Percentiles rank a stretch among this genome's conserved stretches.
Conservation (phyloP, 2,113 vertebrate species). For the Etheostoma cragini region DNA sequence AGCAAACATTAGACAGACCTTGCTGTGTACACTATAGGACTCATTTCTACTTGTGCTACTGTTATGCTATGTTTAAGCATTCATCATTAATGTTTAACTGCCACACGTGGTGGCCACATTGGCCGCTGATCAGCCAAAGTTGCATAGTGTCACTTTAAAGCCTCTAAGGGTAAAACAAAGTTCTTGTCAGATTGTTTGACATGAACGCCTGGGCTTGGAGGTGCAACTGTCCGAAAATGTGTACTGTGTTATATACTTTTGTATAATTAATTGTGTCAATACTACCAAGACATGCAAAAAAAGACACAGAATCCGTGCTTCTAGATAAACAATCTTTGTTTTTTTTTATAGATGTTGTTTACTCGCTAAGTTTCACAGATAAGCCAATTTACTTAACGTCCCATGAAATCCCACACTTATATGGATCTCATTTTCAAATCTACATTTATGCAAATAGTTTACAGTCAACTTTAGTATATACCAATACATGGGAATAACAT, state of each 20-base stretch:
- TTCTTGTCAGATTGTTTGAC: background rate
- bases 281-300: background rate
- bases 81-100: background rate
- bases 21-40: background rate
- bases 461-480: background rate
- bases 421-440: conserved; percentile 1
- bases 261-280: background rate
- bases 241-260: background rate
- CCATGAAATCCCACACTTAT: background rate
- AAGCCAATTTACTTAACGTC: background rate
- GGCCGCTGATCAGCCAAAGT: background rate
- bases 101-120: background rate
- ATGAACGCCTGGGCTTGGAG: background rate
- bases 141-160: background rate
- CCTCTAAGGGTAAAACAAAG: background rate
- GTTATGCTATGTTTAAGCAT: background rate
- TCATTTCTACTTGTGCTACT: background rate
- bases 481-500: background rate
- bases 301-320: background rate
- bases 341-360: background rate
- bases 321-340: conserved; percentile 1
- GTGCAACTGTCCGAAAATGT: background rate
- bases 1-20: background rate
- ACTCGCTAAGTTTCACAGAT: background rate
- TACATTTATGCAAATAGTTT: background rate